These are phyloP conservation scores for Eospalax fontanierii DNA, from an alignment of 2,797 vertebrate species.

Conservation along the genomic window DNA sequence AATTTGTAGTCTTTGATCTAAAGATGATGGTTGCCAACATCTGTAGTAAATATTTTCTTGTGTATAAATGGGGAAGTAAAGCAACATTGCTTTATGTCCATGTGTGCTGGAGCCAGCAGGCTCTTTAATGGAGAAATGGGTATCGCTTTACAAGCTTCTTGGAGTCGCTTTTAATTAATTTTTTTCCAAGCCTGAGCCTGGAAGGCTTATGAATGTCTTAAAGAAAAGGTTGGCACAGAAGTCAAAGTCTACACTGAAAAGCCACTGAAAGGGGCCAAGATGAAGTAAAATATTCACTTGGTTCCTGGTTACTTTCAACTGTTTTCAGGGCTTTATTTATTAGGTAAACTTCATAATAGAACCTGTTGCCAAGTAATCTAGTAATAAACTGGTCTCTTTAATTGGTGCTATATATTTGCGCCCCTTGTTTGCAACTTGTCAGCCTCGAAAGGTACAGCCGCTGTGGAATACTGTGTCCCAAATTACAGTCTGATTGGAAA, in stretches of 20 bases:
- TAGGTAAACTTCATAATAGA: conserved; percentile 74
- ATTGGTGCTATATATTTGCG: conserved; percentile 83
- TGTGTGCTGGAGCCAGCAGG: background rate
- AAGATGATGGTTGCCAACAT: conserved; percentile 15
- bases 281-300: conserved; percentile 63
- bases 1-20: conserved; percentile 45
- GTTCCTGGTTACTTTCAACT: conserved; percentile 68
- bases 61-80: conserved; percentile 30
- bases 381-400: conserved; percentile 86
- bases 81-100: background rate
- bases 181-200: background rate
- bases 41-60: conserved; percentile 14
- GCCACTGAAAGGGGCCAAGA: background rate
- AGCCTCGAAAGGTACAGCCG: conserved; percentile 78
- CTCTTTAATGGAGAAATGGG: background rate
- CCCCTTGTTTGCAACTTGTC: conserved; percentile 82
- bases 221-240: conserved; percentile 21
- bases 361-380: conserved; percentile 87
- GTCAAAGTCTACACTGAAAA: background rate
- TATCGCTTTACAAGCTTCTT: conserved; percentile 40
- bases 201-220: background rate
- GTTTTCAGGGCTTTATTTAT: conserved; percentile 81
- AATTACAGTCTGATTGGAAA: conserved; percentile 89
- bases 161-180: conserved; percentile 22
- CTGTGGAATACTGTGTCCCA: conserved; percentile 86